A percentile compares a stretch with the other conserved stretches of the same genome.
Evolutionary conservation across 2,888 invertebrate genomes (phyloP).

Genomic region (Pheosia tremula): DNA sequence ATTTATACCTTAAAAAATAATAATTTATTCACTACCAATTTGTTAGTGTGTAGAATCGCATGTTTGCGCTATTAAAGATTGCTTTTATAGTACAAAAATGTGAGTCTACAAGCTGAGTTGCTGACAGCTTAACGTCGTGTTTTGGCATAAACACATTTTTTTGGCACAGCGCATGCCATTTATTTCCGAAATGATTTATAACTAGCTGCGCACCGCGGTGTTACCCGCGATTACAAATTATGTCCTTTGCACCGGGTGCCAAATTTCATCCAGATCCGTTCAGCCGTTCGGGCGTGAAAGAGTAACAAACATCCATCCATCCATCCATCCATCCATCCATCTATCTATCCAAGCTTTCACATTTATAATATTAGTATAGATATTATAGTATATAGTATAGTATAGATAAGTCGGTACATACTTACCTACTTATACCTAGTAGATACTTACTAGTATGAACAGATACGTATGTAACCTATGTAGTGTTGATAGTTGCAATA

Average conservation of each 20-base stretch:
- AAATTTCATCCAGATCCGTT: no score
- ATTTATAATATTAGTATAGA: no score
- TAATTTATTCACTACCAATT: constrained; percentile 28
- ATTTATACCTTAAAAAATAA: constrained; percentile 21
- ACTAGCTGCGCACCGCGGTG: no score
- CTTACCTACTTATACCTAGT: not conserved
- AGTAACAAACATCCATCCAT: no score
- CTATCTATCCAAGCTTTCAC: no score
- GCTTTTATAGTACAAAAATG: no score
- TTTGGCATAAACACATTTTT: constrained; percentile 30
- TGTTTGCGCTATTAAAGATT: constrained; percentile 24
- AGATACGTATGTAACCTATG: not conserved
- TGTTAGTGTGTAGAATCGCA: constrained; percentile 11
- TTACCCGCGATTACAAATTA: no score
- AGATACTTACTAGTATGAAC: not conserved
- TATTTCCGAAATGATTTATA: constrained; percentile 23
- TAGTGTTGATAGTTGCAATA: constrained; percentile 47
- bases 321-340: no score
- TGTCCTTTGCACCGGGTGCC: no score
- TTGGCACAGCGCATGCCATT: constrained; percentile 11
- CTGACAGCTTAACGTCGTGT: constrained; percentile 33
- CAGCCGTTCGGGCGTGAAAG: no score
- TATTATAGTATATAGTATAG: no score
- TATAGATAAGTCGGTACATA: no score
- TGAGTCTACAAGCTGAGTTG: constrained; percentile 11